Percentiles rank a stretch among this genome's conserved stretches.
phyloP scores from a whole-genome alignment of 1,140 invertebrate species.

The Anastatus disparis region DNA sequence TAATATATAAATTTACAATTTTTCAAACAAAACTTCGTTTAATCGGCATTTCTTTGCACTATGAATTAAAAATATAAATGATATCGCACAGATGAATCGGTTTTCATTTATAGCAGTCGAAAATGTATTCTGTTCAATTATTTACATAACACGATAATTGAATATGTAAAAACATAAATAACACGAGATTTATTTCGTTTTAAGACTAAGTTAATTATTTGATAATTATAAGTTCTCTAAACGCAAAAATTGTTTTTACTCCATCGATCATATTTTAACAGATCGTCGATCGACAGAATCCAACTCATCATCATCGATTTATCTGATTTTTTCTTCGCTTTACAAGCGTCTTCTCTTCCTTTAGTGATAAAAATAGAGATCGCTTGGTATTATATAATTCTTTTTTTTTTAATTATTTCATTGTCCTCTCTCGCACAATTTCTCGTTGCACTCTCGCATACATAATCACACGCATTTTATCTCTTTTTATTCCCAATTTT shows the following conservation, averaged over 20 bases:
- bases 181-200: conserved; percentile 30
- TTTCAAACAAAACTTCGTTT: conserved; percentile 22
- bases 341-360: conserved; percentile 27
- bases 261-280: conserved; percentile 23
- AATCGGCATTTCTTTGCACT: not conserved
- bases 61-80: not conserved
- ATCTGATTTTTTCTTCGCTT: conserved; percentile 30
- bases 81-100: conserved; percentile 13
- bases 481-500: conserved; percentile 19
- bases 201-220: conserved; percentile 34
- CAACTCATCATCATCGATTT: conserved; percentile 26
- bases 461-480: conserved; percentile 14
- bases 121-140: conserved; percentile 33
- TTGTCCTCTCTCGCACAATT: conserved; percentile 24
- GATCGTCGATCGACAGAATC: conserved; percentile 6
- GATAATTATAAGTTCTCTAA: conserved; percentile 19
- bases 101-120: conserved; percentile 3
- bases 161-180: conserved; percentile 29
- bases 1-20: conserved; percentile 24
- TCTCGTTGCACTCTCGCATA: conserved; percentile 25
- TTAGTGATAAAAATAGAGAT: conserved; percentile 44
- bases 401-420: conserved; percentile 24
- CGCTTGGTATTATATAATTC: conserved; percentile 42
- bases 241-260: conserved; percentile 19
- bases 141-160: conserved; percentile 34